Evolutionary conservation across 2,797 vertebrate species (phyloP), one percentile per base, ranked within the genome.

Genomic region (Macrochelys suwanniensis): DNA sequence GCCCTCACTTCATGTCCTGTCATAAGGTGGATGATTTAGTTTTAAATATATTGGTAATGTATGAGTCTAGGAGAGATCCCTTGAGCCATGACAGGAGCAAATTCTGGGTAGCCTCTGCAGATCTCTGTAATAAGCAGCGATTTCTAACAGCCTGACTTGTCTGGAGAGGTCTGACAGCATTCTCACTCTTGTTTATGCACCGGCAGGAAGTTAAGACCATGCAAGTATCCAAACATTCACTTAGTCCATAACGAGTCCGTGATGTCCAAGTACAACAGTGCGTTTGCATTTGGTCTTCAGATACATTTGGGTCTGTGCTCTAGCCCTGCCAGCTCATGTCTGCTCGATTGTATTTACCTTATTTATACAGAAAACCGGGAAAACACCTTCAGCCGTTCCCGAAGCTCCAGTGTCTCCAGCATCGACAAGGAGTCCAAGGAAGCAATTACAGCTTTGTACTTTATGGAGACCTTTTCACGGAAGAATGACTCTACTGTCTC

Each of bases 321-420:
- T 26, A 3, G 5, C 45, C 17, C 5, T 79, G 81, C 49, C 45
- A 23, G 1, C 3, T 95, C 15, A 88, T 21, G 23, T 79, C 82
- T 82, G 7, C 89, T 86, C 57, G 42, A 81, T 90, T 94, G 4
- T 89, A 25, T 96, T 89, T 94, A 21, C 33, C 54, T 54, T 90
- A 11, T 95, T 93, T 86, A 56, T 97, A 33, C 96, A 99, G 99
- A 99, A 98, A 99, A 98, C 59, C 98, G 99, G 68, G 99, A 99
- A 93, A 99, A 99, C 97, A 99, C 99, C 89, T 99, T 99, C 98
- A 99, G 98, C 98, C 99, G 99, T 90, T 99, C 99, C 1, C 99
- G 99, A 96, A 99, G 99, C 93, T 99, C 99, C 98, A 99, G 99
- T 1, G 99, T 99, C 95, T 99, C 99, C 97, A 99, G 99, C 93